Base-by-base conservation (phyloP, 2,888 invertebrate species). In the Stictocephala bisonia region DNA sequence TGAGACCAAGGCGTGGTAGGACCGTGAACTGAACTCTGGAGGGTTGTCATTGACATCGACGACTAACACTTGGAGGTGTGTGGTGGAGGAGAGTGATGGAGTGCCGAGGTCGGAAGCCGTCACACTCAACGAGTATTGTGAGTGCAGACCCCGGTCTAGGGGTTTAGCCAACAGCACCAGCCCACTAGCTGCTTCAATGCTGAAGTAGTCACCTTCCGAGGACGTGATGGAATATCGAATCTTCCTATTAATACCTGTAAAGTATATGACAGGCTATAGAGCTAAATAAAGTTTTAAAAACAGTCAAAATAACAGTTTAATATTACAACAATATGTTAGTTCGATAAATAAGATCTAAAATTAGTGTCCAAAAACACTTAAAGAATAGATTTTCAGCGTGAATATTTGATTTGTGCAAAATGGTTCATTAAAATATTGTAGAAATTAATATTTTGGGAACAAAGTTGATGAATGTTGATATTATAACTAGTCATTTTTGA, bases 151-250 rank as follows among this genome's bases (percentile, higher is more conserved):
- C 13, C 40, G 26, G 58, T 71, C 70, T 35, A 71, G 48, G 13
- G 58, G 48, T 24, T 40, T 20, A 7, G 58, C 58, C 20, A 71
- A 18, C 31, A 41, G 70, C 18, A 71, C 70, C 40, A 71, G 24
- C 7, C 70, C 70, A 26, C 58, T 71, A 13, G 41, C 48, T 1
- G 58, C n/a, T 20, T 71, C 58, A 0, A 71, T 44, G 20, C 20
- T 29, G 31, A 71, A 58, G 40, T 58, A 71, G 9, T 58, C 44
- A 3, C 27, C 56, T 6, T 56, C 70, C 3, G 89, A 88, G 80
- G 91, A 91, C 15, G 26, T 1, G 77, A 95, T 89, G 1, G 91
- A 89, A 84, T 97, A 97, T 68, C 89, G 88, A 26, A 97, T 90
- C 84, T 94, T 92, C 1, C 95, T 87, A 84, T 97, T 97, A 68